Base-by-base conservation (phyloP, 2,113 vertebrate species). In the Xenopus laevis region DNA sequence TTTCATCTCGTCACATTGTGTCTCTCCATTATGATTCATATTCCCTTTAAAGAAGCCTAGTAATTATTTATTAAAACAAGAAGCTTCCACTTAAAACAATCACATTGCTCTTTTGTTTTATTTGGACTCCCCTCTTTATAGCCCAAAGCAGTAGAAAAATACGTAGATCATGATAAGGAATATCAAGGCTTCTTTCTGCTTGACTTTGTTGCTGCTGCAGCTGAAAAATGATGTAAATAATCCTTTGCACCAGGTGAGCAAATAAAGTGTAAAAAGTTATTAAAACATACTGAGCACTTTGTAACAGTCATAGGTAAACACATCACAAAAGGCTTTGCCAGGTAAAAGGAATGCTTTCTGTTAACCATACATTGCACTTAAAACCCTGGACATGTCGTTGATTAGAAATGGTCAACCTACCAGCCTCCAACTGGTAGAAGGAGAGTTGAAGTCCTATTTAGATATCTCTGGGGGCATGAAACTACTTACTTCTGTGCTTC, bases 191-290 rank as follows among this genome's bases (percentile, higher is more conserved):
- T 55, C 44, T 33, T 70, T 59, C 33, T 17, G 5, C 57, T 71
- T 71, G 40, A 60, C 55, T 59, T 40, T 23, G 68, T 13, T 15
- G 46, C 40, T 69, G 52, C 33, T 69, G n/a, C 40, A 46, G 18
- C 13, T 47, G 44, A 62, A n/a, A 61, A 46, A 45, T 52, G 4
- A 68, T 50, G 15, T 57, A 53, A 57, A 70, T 45, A 71, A 47
- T 12, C 55, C 15, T 60, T 33, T 63, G 47, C 21, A 71, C 45
- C 58, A 62, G 70, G 58, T 71, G 70, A 71, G 61, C 59, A 71
- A 71, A 71, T 71, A 71, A 50, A 61, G 70, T 40, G 45, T 7
- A 17, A 71, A 71, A 71, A 50, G 45, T 17, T 10, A 23, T 62
- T 52, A 71, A 27, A 71, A 71, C 61, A 63, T 71, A 8, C 21